Base-by-base conservation (phyloP, 2,113 vertebrate genomes). In the Nansenia antarctica region DNA sequence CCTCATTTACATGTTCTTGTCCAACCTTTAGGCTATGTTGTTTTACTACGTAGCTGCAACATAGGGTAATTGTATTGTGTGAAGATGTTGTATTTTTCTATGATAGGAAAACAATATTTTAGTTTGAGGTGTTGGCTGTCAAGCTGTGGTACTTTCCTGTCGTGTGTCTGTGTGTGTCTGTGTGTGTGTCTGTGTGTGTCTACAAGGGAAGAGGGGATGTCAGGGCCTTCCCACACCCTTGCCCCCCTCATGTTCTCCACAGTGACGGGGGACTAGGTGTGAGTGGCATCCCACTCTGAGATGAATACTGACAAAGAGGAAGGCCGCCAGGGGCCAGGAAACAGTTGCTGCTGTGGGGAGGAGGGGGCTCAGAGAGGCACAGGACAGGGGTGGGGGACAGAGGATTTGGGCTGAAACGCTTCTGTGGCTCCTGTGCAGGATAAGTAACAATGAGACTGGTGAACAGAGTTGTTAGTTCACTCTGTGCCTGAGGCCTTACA, bases 61-160 rank as follows among this genome's bases (percentile, higher is more conserved):
- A n/a, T n/a, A n/a, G 18, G 5, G 6, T 14, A 42, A 49, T 15
- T 49, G n/a, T 49, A 8, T 8, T 49, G 15, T 37, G 35, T 26
- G 49, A 22, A 53, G 18, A 53, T 53, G 22, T 4, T 47, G 42
- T 47, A 18, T 47, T 47, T 5, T n/a, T n/a, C n/a, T n/a, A 37
- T 70, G 61, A 70, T 70, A 53, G 31, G 52, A 63, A 55, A 30
- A 26, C 20, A 37, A 42, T 15, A 53, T 62, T 62, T 42, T 68
- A 30, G 26, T 31, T 53, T 62, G 32, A 65, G 53, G 61, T 58
- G 68, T 35, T 34, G 34, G 29, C 24, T 75, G 73, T 75, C 73
- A 37, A 2, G 15, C 53, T 68, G 65, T 52, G 55, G 60, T 47
- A 52, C 37, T 58, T 73, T 73, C 72, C 72, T 67, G 62, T 72